Evolutionary conservation across 1,140 invertebrate species (phyloP).

Genomic region (Plectus sambesii): DNA sequence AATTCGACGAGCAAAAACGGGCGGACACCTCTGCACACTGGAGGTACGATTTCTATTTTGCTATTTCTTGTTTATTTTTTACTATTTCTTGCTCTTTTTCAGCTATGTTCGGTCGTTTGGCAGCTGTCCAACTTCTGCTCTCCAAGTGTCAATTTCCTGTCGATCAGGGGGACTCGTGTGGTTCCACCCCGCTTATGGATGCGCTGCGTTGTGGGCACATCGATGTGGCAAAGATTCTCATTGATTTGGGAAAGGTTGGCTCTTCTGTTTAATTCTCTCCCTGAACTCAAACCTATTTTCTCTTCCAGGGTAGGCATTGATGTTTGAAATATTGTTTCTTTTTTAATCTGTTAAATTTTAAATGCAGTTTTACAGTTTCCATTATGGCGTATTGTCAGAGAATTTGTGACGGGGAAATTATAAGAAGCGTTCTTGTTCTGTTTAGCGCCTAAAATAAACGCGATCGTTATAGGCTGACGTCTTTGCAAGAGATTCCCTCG

Average conservation of each 20-base stretch:
- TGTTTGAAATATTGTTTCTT: not conserved
- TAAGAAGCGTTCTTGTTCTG: too few relatives aligned
- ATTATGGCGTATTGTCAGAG: not conserved
- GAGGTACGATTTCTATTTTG: conserved; percentile 47
- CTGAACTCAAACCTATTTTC: not conserved
- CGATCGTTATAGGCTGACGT: too few relatives aligned
- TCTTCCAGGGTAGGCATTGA: not conserved
- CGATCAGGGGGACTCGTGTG: not conserved
- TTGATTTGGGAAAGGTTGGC: not conserved
- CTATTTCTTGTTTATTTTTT: not conserved
- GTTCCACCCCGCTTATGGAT: not conserved
- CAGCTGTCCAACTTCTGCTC: not conserved
- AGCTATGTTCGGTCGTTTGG: not conserved
- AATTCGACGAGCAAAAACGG: conserved; percentile 55
- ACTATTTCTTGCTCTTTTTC: not conserved
- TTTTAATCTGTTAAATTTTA: not conserved
- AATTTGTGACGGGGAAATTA: not conserved
- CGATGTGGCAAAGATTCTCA: not conserved
- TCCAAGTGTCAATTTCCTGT: not conserved
- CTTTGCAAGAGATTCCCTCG: too few relatives aligned
- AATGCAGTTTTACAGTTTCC: not conserved
- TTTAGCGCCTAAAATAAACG: too few relatives aligned
- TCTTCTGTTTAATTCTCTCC: not conserved
- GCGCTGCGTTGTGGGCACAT: not conserved
- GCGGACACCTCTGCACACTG: conserved; percentile 56